These are phyloP conservation scores for Sparus aurata DNA, from an alignment of 2,797 vertebrate genomes.

Conservation along the genomic window DNA sequence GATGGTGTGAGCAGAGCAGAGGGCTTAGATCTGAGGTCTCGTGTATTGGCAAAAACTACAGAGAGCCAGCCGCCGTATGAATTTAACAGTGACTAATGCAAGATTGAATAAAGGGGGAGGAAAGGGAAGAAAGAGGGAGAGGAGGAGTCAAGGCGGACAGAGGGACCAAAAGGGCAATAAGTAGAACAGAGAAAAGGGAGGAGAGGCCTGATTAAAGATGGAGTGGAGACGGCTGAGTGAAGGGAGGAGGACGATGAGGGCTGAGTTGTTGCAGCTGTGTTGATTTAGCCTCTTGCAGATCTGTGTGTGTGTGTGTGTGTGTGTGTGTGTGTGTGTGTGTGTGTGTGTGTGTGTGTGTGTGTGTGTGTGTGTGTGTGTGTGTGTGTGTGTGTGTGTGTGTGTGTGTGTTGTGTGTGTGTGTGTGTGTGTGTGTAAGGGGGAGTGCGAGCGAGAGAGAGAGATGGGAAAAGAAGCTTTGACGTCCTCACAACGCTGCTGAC, in stretches of 20 bases:
- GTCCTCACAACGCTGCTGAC: constrained; percentile 50
- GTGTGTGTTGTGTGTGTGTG: constrained; percentile 16
- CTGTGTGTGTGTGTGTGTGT: constrained; percentile 24
- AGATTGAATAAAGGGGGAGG: constrained; percentile 50
- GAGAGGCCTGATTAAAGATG: constrained; percentile 62
- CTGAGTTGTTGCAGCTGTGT: constrained; percentile 82
- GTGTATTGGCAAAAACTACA: constrained; percentile 29
- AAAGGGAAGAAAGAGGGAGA: constrained; percentile 30
- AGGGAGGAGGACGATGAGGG: constrained; percentile 53
- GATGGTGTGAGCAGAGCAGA: constrained; percentile 29
- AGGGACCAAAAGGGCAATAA: constrained; percentile 59
- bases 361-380: constrained; percentile 5
- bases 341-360: neutral
- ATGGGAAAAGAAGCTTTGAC: constrained; percentile 31
- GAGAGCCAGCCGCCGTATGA: constrained; percentile 22
- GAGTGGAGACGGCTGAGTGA: constrained; percentile 54
- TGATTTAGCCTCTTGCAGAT: constrained; percentile 72
- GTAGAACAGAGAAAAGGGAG: constrained; percentile 50
- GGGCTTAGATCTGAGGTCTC: constrained; percentile 40
- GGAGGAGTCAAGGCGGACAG: constrained; percentile 25
- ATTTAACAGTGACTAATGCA: constrained; percentile 61
- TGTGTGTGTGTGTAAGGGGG: neutral
- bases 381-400: constrained; percentile 21
- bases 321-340: neutral
- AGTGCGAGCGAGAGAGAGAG: neutral